These are phyloP conservation scores for Pterocles orientalis DNA, from an alignment of 2,113 vertebrate species.

Conservation along the genomic window DNA sequence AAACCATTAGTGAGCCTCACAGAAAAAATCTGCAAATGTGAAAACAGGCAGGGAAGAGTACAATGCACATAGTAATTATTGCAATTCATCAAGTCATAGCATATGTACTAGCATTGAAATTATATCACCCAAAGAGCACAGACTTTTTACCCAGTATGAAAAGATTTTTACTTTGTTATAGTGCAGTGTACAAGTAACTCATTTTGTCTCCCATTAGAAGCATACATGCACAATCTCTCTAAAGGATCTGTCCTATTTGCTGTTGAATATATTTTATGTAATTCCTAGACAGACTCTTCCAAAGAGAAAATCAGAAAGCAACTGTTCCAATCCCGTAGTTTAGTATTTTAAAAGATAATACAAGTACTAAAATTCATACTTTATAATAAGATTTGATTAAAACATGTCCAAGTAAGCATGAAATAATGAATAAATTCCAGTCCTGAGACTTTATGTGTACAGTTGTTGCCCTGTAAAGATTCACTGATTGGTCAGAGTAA, in stretches of 20 bases:
- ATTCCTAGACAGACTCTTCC: neutral
- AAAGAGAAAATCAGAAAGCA: neutral
- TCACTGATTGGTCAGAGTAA: neutral
- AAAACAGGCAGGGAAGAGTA: conserved; percentile 32
- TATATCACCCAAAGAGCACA: neutral
- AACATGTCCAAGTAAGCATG: neutral
- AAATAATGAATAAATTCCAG: neutral
- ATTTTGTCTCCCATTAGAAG: neutral
- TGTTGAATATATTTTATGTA: neutral
- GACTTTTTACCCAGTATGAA: neutral
- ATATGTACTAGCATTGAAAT: neutral
- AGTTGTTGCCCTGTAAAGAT: neutral
- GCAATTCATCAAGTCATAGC: conserved; percentile 55
- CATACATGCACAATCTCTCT: neutral
- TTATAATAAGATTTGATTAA: neutral
- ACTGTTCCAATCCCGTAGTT: neutral
- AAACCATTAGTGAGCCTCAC: conserved; percentile 26
- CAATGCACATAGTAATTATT: conserved; percentile 47
- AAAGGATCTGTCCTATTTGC: neutral
- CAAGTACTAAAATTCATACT: neutral
- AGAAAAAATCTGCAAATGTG: conserved; percentile 40
- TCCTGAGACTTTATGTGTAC: neutral
- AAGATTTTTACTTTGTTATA: neutral
- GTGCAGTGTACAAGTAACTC: neutral
- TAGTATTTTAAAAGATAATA: neutral